Evolutionary conservation across 2,797 vertebrate species (phyloP).

Genomic region (Myiotriccus ornatus): DNA sequence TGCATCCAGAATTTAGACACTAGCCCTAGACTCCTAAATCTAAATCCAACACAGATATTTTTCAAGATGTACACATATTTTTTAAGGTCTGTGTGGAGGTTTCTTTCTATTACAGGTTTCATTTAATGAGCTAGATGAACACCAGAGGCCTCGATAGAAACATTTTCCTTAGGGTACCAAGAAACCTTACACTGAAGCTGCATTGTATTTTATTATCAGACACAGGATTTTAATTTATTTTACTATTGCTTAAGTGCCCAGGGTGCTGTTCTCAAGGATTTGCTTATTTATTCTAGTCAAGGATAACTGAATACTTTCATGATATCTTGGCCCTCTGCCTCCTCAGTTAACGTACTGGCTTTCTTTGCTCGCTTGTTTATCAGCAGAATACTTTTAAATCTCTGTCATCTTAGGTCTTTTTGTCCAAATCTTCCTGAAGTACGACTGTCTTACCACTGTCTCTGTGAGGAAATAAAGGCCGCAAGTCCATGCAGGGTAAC

Average conservation of each 20-base stretch:
- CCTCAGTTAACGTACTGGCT: slow-evolving; percentile 24
- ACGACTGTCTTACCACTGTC: neutral
- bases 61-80: neutral
- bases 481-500: neutral
- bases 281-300: slow-evolving; percentile 43
- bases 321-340: neutral
- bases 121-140: slow-evolving; percentile 10
- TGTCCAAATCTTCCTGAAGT: neutral
- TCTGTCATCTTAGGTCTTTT: neutral
- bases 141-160: neutral
- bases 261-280: neutral
- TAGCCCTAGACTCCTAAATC: neutral
- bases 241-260: slow-evolving; percentile 13
- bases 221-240: slow-evolving; percentile 38
- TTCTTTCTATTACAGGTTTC: neutral
- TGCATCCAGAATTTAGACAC: neutral
- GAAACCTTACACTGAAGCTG: neutral
- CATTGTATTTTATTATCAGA: slow-evolving; percentile 25
- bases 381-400: neutral
- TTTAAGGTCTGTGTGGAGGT: neutral
- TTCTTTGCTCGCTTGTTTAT: slow-evolving; percentile 12
- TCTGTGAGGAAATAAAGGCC: neutral
- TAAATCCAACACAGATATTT: neutral
- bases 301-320: slow-evolving; percentile 7
- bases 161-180: neutral